Base-by-base conservation (phyloP, 2,888 invertebrate genomes). In the Saturnia pavonia region DNA sequence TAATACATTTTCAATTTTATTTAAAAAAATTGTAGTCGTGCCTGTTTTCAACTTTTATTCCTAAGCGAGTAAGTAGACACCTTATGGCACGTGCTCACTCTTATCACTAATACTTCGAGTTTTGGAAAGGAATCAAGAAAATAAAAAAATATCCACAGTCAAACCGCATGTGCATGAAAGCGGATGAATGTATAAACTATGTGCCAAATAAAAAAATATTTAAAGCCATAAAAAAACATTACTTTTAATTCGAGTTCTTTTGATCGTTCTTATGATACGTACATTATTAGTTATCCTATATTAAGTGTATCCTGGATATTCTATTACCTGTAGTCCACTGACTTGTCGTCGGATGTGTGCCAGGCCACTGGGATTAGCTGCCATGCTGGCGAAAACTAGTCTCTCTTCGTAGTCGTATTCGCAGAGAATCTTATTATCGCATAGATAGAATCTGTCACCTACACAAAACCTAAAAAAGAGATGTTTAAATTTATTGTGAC, bases 331-430 rank as follows among this genome's bases (percentile, higher is more conserved):
- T 85, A 96, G 91, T 82, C 95, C 96, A 91, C 96, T 96, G 94
- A 97, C 97, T 95, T 97, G 97, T 92, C 97, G 95, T 93, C 97
- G 95, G 91, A 98, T 96, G 91, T 98, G 97, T 72, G 97, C 97
- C 85, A 98, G 94, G 78, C 97, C 97, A 84, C 96, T 97, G 74
- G 97, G 97, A 90, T 97, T 97, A 87, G 97, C 96, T 12, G 97
- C 97, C 96, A 97, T 97, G 88, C 97, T 97, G 69, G 98, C 97
- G 87, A 98, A 98, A 82, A 98, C 97, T 91, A 98, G 95, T 81
- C 98, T 92, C 90, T 98, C 98, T 86, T 98, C 98, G 90, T 98
- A 98, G 92, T 98, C 98, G 92, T 98, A 98, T 91, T 98, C 98
- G 94, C 98, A 98, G 67, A 98, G 95, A 81, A 98, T 98, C 94